phyloP scores from a whole-genome alignment of 2,888 invertebrate genomes.

The Catocala nupta region DNA sequence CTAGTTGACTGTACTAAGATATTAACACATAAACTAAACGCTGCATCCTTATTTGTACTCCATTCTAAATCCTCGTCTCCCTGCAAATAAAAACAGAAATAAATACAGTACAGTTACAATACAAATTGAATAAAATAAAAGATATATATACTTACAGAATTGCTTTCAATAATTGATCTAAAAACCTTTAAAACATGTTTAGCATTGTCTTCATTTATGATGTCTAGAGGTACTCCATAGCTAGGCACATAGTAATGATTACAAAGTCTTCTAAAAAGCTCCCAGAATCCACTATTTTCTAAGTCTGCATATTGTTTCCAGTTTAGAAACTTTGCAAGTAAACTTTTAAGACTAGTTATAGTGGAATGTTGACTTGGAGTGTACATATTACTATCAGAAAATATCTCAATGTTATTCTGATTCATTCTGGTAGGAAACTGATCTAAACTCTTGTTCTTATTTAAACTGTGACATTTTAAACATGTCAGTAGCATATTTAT shows the following conservation, averaged over 20 bases:
- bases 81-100: slow-evolving; percentile 56
- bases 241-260: slow-evolving; percentile 78
- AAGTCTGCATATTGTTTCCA: slow-evolving; percentile 66
- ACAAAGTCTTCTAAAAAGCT: slow-evolving; percentile 65
- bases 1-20: slow-evolving; percentile 79
- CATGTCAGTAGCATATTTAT: slow-evolving; percentile 67
- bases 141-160: slow-evolving; percentile 33
- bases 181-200: slow-evolving; percentile 68
- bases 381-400: slow-evolving; percentile 54
- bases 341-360: slow-evolving; percentile 59
- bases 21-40: slow-evolving; percentile 72
- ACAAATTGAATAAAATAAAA: background rate
- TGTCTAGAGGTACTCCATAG: slow-evolving; percentile 63
- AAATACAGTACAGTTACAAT: background rate
- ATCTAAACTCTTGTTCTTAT: slow-evolving; percentile 38
- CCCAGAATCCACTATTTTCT: slow-evolving; percentile 66
- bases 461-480: slow-evolving; percentile 66
- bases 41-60: slow-evolving; percentile 68
- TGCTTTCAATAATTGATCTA: slow-evolving; percentile 55
- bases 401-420: slow-evolving; percentile 55
- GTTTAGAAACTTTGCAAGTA: slow-evolving; percentile 77
- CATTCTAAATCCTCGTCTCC: slow-evolving; percentile 58
- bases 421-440: slow-evolving; percentile 44
- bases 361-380: slow-evolving; percentile 60
- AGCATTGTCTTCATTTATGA: slow-evolving; percentile 68